Evolutionary conservation across 1,140 invertebrate species (phyloP), one percentile per base, ranked within the genome.

Genomic region (Drosophila simulans): DNA sequence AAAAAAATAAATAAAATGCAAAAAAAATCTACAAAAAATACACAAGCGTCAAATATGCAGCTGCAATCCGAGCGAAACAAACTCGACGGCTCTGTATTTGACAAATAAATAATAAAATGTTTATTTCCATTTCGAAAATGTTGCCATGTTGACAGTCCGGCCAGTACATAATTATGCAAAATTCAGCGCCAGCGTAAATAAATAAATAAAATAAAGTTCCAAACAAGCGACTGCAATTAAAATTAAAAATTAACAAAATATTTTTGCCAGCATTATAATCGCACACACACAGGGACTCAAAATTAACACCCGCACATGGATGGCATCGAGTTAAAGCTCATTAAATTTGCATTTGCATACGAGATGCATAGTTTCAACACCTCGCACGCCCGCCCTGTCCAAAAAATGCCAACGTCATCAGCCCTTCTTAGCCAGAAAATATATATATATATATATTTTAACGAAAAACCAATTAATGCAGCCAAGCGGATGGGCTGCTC

Each of bases 221-320:
- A 68, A 79, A 88, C 83, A 83, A 86, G 83, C 80, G 59, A 83
- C 66, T 48, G 75, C 83, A 86, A 86, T 86, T 83, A 88, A 86
- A 86, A 86, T 88, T 86, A 83, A 86, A 86, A 86, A 86, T 86
- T 88, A 79, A 88, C 83, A 76, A 83, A 86, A 86, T 82, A 88
- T 88, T 75, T 75, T 62, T 55, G 43, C 64, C 63, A 45, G 43
- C 55, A 77, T 68, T 60, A 56, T 37, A 20, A 55, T 48, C 39
- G 49, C 72, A 52, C 58, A 63, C 51, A 34, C 40, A 25, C 8
- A 37, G 17, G 4, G 35, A 39, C 11, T 4, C 31, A 45, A 58
- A 63, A 81, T 77, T 81, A 81, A 82, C 74, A 75, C 74, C 63
- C 74, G 35, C 60, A 22, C 40, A 55, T 52, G 40, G 52, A 51